Base-by-base conservation (phyloP, 2,797 vertebrate genomes). In the Pagetopsis macropterus region DNA sequence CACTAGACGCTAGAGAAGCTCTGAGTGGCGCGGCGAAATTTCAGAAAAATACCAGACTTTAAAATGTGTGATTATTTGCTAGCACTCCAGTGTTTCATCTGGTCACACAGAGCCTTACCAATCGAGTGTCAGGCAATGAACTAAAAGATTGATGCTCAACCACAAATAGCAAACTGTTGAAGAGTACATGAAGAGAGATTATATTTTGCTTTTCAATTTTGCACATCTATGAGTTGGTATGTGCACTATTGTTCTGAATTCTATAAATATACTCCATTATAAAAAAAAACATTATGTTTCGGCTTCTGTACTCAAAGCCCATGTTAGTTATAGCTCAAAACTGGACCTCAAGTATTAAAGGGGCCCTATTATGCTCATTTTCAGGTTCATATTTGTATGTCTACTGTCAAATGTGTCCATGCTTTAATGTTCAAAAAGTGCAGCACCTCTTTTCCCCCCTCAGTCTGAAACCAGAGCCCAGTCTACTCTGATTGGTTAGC, bases 11-110 rank as follows among this genome's bases (percentile, higher is more conserved):
- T 37, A 61, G 43, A 56, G 77, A 19, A 4, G 40, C 68, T 50
- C 21, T 43, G 65, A 87, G 60, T 68, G 37, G 40, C 55, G 37
- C 58, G 46, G 70, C 0, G 3, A 69, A 60, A 63, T 78, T 51
- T 67, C 40, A 60, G 37, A 62, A 41, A 49, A 43, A 69, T 46
- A 51, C 23, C 60, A 80, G 64, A 64, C 63, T 56, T 49, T 64
- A 50, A 69, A 73, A 78, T 64, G 41, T 64, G 49, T 62, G 50
- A 73, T 62, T 62, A 57, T 70, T 56, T 75, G 27, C 58, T 50
- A 0, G 33, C 60, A 46, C 45, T 68, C n/a, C 14, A 63, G 49
- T 15, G 37, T 73, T 70, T 70, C 59, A 62, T 70, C 52, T 81
- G 19, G 66, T 75, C 49, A n/a, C 33, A 43, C 41, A 55, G 49